These are phyloP conservation scores for Megalops cyprinoides DNA, from an alignment of 2,797 vertebrate species.

Conservation along the genomic window DNA sequence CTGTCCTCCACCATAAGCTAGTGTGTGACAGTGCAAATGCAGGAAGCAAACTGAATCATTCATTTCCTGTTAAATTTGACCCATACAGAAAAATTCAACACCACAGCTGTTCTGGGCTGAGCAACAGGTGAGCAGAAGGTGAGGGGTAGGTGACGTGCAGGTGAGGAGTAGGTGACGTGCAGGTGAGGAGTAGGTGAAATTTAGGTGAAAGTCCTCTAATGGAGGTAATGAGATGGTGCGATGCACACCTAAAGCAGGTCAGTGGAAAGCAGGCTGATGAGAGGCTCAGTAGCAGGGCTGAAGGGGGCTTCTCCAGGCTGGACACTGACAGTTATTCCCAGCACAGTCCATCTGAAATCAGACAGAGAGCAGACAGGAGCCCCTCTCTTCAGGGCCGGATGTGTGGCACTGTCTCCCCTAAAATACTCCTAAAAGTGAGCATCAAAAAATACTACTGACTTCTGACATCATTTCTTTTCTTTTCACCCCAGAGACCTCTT, in stretches of 20 bases:
- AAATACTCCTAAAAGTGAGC: not conserved
- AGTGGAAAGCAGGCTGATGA: not conserved
- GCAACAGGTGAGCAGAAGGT: not conserved
- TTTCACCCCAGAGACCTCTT: not conserved
- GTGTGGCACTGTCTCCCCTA: not conserved
- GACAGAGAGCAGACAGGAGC: not conserved
- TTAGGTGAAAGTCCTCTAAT: too few species aligned
- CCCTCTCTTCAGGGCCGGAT: not conserved
- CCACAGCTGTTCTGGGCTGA: not conserved
- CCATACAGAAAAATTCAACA: not conserved
- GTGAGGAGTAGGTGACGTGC: too few species aligned
- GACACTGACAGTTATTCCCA: not conserved
- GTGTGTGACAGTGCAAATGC: not conserved
- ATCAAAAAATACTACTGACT: not conserved
- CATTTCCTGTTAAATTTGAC: not conserved
- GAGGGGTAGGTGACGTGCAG: too few species aligned
- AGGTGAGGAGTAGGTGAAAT: not conserved
- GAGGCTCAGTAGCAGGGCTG: not conserved
- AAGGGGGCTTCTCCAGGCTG: not conserved
- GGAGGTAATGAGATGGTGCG: not conserved
- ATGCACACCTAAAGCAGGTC: not conserved
- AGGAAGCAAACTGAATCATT: not conserved
- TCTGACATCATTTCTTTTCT: conserved; percentile 5
- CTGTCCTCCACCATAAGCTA: not conserved
- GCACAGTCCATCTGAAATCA: not conserved